phyloP scores from a whole-genome alignment of 2,888 invertebrate genomes.

The Drosophila basisetae region DNA sequence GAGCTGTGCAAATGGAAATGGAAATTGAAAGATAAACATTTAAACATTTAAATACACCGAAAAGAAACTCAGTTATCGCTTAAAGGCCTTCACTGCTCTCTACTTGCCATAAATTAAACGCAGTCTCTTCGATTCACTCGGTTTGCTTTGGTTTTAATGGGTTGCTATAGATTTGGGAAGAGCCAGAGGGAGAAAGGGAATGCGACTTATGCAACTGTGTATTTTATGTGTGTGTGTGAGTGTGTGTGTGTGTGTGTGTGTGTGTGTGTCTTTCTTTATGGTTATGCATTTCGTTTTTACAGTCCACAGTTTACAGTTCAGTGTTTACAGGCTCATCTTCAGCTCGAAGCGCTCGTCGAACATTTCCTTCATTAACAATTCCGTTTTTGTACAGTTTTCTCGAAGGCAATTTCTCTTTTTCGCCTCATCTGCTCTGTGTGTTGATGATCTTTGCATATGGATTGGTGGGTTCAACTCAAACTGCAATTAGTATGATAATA shows the following conservation, averaged over 20 bases:
- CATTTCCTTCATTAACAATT: slow-evolving; percentile 79
- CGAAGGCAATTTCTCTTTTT: slow-evolving; percentile 68
- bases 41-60: slow-evolving; percentile 27
- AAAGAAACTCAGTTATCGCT: slow-evolving; percentile 51
- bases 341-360: slow-evolving; percentile 34
- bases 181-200: slow-evolving; percentile 49
- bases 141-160: slow-evolving; percentile 3
- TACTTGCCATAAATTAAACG: slow-evolving; percentile 70
- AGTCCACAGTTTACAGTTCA: slow-evolving; percentile 53
- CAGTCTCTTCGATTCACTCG: slow-evolving; percentile 30
- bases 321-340: slow-evolving; percentile 64
- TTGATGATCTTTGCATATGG: slow-evolving; percentile 31
- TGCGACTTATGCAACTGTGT: slow-evolving; percentile 61
- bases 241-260: slow-evolving; percentile 17
- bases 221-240: slow-evolving; percentile 28
- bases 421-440: slow-evolving; percentile 20
- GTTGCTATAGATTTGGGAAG: slow-evolving; percentile 20
- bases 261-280: slow-evolving; percentile 52
- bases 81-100: slow-evolving; percentile 56
- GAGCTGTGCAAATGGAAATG: slow-evolving; percentile 47
- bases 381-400: slow-evolving; percentile 66
- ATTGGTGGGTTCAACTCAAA: slow-evolving; percentile 7
- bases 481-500: slow-evolving; percentile 45
- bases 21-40: slow-evolving; percentile 59
- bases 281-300: slow-evolving; percentile 70